phyloP scores from a whole-genome alignment of 2,113 vertebrate genomes.

The Terrapene triunguis region DNA sequence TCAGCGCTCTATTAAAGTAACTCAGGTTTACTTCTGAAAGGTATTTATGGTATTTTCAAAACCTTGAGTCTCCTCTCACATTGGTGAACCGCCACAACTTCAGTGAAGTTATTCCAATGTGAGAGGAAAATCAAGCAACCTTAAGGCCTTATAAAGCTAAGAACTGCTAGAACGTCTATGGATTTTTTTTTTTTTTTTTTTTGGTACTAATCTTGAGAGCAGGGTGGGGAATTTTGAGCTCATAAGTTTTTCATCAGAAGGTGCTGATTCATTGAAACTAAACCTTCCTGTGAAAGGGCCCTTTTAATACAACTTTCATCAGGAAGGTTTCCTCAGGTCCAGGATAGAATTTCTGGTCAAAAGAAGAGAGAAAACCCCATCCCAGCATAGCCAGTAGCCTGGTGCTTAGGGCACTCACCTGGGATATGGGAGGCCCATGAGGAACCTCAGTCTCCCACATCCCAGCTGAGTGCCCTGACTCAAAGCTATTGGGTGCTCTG shows the following conservation, averaged over 20 bases:
- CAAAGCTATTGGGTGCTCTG: not conserved
- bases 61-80: not conserved
- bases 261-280: not conserved
- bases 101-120: slow-evolving; percentile 26
- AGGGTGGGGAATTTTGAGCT: not conserved
- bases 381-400: not conserved
- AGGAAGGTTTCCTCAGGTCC: not conserved
- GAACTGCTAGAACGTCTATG: not conserved
- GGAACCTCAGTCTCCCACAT: not conserved
- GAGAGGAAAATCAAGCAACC: slow-evolving; percentile 3
- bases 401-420: not conserved
- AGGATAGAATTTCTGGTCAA: not conserved
- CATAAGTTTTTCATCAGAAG: not conserved
- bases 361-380: not conserved
- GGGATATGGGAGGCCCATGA: not conserved
- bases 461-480: not conserved
- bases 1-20: not conserved
- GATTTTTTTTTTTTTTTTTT: too few species aligned
- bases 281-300: not conserved
- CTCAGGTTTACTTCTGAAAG: not conserved
- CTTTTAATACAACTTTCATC: not conserved
- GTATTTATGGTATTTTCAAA: fast-evolving
- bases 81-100: slow-evolving; percentile 1
- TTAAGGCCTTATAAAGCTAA: too few species aligned
- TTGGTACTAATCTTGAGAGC: not conserved